These are phyloP conservation scores for Peromyscus nudipes DNA, from an alignment of 2,797 vertebrate genomes.

Conservation along the genomic window DNA sequence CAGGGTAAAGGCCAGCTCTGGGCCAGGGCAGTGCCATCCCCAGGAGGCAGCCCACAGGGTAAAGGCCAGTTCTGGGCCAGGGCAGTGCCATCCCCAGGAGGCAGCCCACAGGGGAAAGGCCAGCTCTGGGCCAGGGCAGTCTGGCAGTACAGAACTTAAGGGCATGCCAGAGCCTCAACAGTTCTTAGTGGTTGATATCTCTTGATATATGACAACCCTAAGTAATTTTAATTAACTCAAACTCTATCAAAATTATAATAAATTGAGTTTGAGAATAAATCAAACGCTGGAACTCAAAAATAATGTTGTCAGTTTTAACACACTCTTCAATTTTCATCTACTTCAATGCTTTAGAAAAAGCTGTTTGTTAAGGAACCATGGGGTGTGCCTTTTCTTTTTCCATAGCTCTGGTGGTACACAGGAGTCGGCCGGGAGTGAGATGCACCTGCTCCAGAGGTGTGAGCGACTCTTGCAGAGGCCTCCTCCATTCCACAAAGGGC, in stretches of 20 bases:
- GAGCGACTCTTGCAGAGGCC: not conserved
- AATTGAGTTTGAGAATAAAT: conserved; percentile 26
- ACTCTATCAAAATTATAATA: not conserved
- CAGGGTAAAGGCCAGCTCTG: not conserved
- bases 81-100: not conserved
- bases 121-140: not conserved
- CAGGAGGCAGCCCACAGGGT: not conserved
- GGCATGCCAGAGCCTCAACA: not conserved
- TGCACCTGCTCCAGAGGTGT: not conserved
- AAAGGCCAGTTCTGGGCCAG: too few relatives aligned
- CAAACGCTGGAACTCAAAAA: conserved; percentile 55
- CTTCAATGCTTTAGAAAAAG: not conserved
- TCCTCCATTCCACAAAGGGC: not conserved
- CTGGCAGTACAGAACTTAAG: not conserved
- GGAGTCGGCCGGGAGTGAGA: not conserved
- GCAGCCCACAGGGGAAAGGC: not conserved
- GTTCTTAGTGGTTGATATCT: not conserved
- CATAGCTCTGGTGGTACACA: not conserved
- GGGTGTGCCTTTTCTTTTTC: not conserved
- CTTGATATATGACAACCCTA: not conserved
- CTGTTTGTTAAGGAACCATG: not conserved
- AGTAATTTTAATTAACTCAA: conserved; percentile 36
- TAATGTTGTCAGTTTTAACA: conserved; percentile 24
- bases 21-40: not conserved
- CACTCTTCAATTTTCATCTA: conserved; percentile 2